Evolutionary conservation across 2,797 vertebrate genomes (phyloP), one percentile per base, ranked within the genome.

Genomic region (Argyrosomus regius): DNA sequence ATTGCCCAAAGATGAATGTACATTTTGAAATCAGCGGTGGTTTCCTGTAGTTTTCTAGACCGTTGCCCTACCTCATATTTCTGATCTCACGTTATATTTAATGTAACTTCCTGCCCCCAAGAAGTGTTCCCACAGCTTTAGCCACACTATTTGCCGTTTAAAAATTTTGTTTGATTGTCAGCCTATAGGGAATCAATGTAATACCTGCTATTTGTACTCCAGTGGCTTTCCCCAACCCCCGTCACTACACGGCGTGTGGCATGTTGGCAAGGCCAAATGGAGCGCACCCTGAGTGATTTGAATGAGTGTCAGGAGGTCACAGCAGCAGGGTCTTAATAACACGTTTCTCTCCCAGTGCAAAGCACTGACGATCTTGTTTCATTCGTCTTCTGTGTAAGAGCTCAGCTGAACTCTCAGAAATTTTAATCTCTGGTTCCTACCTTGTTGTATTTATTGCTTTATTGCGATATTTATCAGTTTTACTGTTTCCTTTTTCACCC

Each of bases 291-390:
- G 58, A 77, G 57, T 73, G 68, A 87, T 87, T 64, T 81, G 46
- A 75, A 78, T 64, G 61, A 70, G 66, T 75, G 85, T 87, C 77
- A 78, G 50, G 72, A 84, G 72, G 81, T 87, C 86, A 79, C 68
- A 68, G 78, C 59, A 69, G 75, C 70, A 26, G 63, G 50, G 31
- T 54, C 60, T 63, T 77, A 75, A 85, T 82, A 80, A 83, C 79
- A 86, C 5, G 20, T 78, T 74, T 78, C 43, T 60, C 43, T 58
- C 66, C 66, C 50, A 28, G 48, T 5, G 67, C 66, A 61, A 77
- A 22, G 35, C 65, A 35, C 31, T 10, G 16, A 72, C 5, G 0
- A 35, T 71, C 50, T 48, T 53, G 54, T 86, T 79, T 77, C 53
- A 58, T 85, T 65, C 28, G 43, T 81, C 66, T 65, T 79, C 56